Evolutionary conservation across 2,113 vertebrate species (phyloP).

Genomic region (Rattus rattus): DNA sequence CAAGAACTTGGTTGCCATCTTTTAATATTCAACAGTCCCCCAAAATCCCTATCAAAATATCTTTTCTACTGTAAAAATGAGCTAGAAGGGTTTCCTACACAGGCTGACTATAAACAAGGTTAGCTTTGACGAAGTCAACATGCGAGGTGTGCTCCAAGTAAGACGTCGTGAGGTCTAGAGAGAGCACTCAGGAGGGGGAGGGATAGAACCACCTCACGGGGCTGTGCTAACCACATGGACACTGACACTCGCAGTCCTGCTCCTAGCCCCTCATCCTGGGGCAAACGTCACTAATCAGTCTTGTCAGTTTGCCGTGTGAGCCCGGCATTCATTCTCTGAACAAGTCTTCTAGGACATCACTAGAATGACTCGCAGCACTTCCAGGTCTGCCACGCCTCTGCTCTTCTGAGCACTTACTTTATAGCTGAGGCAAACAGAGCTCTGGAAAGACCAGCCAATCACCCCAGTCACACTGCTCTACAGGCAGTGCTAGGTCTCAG

Average conservation of each 20-base stretch:
- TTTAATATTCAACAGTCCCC: slow-evolving; percentile 35
- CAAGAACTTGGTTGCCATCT: slow-evolving; percentile 16
- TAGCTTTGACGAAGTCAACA: not conserved
- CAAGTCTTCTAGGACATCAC: slow-evolving; percentile 26
- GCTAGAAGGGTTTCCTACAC: not conserved
- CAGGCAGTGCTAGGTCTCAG: not conserved
- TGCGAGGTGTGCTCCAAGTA: not conserved
- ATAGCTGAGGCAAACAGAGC: slow-evolving; percentile 31
- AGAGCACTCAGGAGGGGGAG: not conserved
- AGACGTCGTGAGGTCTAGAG: not conserved
- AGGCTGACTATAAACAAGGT: not conserved
- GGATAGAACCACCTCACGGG: not conserved
- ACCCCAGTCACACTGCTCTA: not conserved
- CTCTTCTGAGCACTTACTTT: slow-evolving; percentile 45
- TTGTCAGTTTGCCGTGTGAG: not conserved
- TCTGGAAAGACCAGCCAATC: slow-evolving; percentile 19
- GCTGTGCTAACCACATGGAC: not conserved
- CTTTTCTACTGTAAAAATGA: slow-evolving; percentile 37
- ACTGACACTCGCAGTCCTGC: not conserved
- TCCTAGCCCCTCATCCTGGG: not conserved
- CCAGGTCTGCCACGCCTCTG: not conserved
- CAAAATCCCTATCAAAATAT: slow-evolving; percentile 35
- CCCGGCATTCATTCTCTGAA: slow-evolving; percentile 37
- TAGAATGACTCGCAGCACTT: not conserved
- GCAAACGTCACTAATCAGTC: not conserved